phyloP scores from a whole-genome alignment of 2,113 vertebrate genomes.

The Prunella himalayana region DNA sequence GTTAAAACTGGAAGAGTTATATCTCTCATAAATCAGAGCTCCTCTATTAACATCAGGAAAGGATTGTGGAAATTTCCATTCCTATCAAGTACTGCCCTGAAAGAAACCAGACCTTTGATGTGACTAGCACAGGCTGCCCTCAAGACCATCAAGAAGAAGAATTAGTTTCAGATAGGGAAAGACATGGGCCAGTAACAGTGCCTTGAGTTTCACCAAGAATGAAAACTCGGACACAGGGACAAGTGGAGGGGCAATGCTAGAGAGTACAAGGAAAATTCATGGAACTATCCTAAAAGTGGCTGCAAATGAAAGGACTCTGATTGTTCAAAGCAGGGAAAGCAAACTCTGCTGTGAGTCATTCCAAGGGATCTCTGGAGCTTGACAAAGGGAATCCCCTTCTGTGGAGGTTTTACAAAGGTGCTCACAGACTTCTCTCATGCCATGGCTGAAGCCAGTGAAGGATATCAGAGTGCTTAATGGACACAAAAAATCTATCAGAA shows the following conservation, averaged over 20 bases:
- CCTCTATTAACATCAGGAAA: background rate
- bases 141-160: background rate
- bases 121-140: background rate
- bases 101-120: slow-evolving; percentile 39
- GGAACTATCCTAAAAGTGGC: background rate
- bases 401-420: background rate
- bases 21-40: slow-evolving; percentile 4
- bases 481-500: background rate
- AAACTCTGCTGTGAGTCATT: background rate
- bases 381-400: background rate
- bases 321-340: background rate
- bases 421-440: background rate
- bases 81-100: background rate
- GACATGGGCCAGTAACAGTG: background rate
- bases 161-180: background rate
- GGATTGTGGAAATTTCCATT: slow-evolving; percentile 30
- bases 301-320: background rate
- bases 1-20: background rate
- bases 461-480: fast-evolving
- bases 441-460: background rate
- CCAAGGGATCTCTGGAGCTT: background rate
- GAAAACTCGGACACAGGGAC: background rate
- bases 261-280: background rate
- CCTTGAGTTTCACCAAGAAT: background rate
- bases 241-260: fast-evolving